These are phyloP conservation scores for Pristionchus pacificus DNA, from an alignment of 1,140 invertebrate genomes.

Conservation along the genomic window DNA sequence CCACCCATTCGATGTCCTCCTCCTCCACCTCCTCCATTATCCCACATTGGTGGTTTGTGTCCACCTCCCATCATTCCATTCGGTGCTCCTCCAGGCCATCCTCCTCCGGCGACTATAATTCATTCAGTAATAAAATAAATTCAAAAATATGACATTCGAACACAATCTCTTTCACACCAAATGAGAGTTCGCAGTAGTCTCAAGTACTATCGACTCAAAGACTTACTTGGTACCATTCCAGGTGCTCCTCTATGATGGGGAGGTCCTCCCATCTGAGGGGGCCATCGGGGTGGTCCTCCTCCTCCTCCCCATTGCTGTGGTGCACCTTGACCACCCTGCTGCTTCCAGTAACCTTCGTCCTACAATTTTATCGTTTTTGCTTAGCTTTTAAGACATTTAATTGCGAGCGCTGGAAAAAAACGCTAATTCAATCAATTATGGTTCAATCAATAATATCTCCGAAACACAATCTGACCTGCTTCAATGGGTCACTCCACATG, in stretches of 20 bases:
- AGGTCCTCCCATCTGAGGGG: slow-evolving; percentile 5
- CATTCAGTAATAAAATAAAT: not conserved
- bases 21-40: not conserved
- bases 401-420: too few relatives aligned
- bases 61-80: slow-evolving; percentile 8
- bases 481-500: slow-evolving; percentile 27
- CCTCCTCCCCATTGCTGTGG: not conserved
- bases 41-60: slow-evolving; percentile 9
- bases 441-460: too few relatives aligned
- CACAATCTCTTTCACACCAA: too few relatives aligned
- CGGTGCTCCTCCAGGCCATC: slow-evolving; percentile 13
- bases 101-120: slow-evolving; percentile 1
- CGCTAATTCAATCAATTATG: too few relatives aligned
- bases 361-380: not conserved
- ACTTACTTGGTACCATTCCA: not conserved
- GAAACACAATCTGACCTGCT: not conserved
- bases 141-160: too few relatives aligned
- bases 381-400: not conserved
- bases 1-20: slow-evolving; percentile 18
- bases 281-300: slow-evolving; percentile 10
- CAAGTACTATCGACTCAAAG: too few relatives aligned
- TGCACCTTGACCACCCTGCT: slow-evolving; percentile 11
- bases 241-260: slow-evolving; percentile 2
- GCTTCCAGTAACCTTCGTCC: slow-evolving; percentile 30
- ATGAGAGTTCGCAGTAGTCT: too few relatives aligned